Evolutionary conservation across 2,797 vertebrate genomes (phyloP), one percentile per base, ranked within the genome.

Genomic region (Hypotaenidia philippensis): DNA sequence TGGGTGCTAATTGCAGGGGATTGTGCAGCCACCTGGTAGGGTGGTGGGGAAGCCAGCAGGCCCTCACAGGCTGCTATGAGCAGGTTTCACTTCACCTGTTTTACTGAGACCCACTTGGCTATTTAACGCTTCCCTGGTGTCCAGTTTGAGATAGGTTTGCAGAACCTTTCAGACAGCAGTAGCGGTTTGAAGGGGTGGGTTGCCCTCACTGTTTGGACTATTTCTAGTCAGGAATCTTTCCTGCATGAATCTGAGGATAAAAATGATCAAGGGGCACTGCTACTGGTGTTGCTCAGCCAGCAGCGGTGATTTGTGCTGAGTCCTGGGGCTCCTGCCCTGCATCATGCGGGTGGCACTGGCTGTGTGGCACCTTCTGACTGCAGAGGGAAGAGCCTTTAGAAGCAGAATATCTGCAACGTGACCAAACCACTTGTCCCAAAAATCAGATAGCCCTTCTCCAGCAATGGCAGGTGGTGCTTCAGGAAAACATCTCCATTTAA

Each of bases 21-120:
- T 44, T 83, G 59, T 77, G 80, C 80, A 80, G 79, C 59, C 76
- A 65, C 60, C 68, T 63, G 83, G 34, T 12, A 55, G 8, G 9
- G 50, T 0, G 0, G 8, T n/a, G 29, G 34, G 68, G 68, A 88
- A 77, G 32, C 12, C 29, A 45, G 26, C 0, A 0, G 1, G 29
- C 56, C 41, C 53, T 13, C 16, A 18, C 47, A 44, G 56, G 69
- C 83, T 80, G 52, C 44, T 59, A 10, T 4, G 2, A 44, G 18
- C 22, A 11, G 10, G n/a, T 72, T 82, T 71, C 53, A 10, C 36
- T 53, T 90, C 63, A 53, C 45, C 55, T 78, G 11, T 68, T 78
- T 34, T 41, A 32, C 44, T 26, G 60, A 40, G 22, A 56, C n/a
- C 11, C 22, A 9, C 36, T 36, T 9, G 59, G 11, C n/a, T 65